Evolutionary conservation across 2,797 vertebrate genomes (phyloP).

Genomic region (Hippoglossus hippoglossus): DNA sequence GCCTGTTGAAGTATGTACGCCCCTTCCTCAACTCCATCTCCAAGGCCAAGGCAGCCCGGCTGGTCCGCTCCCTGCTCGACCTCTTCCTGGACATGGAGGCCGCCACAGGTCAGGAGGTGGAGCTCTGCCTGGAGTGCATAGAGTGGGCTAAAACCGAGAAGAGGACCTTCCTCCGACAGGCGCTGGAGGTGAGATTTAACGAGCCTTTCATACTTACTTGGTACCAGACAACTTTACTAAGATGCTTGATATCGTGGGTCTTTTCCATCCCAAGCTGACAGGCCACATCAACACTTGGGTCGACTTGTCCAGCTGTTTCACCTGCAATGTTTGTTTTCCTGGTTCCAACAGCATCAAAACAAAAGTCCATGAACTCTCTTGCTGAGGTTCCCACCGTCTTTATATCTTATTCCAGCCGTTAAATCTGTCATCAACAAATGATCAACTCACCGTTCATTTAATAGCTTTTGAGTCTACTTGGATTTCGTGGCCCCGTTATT

Average conservation of each 20-base stretch:
- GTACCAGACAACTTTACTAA: neutral
- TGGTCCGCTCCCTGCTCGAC: constrained; percentile 96
- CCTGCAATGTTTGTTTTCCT: too few relatives aligned
- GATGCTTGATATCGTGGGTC: neutral
- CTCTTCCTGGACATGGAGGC: constrained; percentile 99
- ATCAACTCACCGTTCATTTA: too few relatives aligned
- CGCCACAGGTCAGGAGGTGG: constrained; percentile 97
- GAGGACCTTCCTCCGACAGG: constrained; percentile 97
- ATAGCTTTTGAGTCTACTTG: too few relatives aligned
- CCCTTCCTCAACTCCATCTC: constrained; percentile 99
- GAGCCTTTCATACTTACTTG: neutral
- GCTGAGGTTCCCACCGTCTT: too few relatives aligned
- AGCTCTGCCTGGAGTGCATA: constrained; percentile 97
- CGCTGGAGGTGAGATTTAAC: constrained; percentile 90
- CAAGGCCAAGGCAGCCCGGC: constrained; percentile 96
- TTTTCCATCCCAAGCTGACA: too few relatives aligned
- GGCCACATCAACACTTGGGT: neutral
- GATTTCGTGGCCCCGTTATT: too few relatives aligned
- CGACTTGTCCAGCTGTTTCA: neutral
- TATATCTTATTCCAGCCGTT: too few relatives aligned
- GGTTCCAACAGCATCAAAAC: too few relatives aligned
- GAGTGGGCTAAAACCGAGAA: constrained; percentile 99
- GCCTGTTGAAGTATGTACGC: constrained; percentile 95
- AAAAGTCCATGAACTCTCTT: too few relatives aligned
- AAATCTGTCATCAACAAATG: too few relatives aligned